These are phyloP conservation scores for Spodoptera litura DNA, from an alignment of 1,140 invertebrate genomes.

Conservation along the genomic window DNA sequence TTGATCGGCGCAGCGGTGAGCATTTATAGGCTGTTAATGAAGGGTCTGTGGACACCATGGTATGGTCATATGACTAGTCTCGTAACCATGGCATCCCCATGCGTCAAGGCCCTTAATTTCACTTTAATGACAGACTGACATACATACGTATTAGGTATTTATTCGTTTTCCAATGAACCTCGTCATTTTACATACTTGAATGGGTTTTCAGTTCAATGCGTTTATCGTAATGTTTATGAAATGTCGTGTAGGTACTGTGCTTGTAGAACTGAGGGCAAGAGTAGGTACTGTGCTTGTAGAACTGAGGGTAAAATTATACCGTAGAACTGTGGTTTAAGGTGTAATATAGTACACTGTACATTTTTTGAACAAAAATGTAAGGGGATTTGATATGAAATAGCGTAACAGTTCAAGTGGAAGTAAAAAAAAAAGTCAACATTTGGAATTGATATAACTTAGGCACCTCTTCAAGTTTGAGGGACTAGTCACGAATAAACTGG, in stretches of 20 bases:
- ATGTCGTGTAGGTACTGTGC: not conserved
- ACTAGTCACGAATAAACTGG: too few species aligned
- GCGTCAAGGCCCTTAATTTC: too few species aligned
- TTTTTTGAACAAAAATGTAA: constrained; percentile 12
- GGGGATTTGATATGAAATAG: not conserved
- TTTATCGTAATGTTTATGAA: constrained; percentile 12
- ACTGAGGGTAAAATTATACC: not conserved
- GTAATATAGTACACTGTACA: not conserved
- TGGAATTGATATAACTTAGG: too few species aligned
- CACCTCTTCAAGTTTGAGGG: too few species aligned
- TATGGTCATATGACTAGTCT: too few species aligned
- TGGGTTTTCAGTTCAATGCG: constrained; percentile 22
- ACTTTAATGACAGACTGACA: not conserved
- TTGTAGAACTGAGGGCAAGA: not conserved
- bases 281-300: not conserved
- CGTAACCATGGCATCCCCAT: too few species aligned
- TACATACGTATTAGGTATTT: not conserved
- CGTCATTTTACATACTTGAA: constrained; percentile 15
- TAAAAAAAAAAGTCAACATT: too few species aligned
- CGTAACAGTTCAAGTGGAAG: too few species aligned
- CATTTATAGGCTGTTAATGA: too few species aligned
- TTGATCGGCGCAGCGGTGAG: too few species aligned
- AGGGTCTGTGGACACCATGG: too few species aligned
- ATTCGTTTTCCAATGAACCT: constrained; percentile 17
- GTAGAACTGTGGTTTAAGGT: not conserved